A percentile compares a stretch with the other conserved stretches of the same genome.
These are phyloP conservation scores for Embiotoca jacksoni DNA, from an alignment of 2,113 vertebrate species.

Conservation along the genomic window DNA sequence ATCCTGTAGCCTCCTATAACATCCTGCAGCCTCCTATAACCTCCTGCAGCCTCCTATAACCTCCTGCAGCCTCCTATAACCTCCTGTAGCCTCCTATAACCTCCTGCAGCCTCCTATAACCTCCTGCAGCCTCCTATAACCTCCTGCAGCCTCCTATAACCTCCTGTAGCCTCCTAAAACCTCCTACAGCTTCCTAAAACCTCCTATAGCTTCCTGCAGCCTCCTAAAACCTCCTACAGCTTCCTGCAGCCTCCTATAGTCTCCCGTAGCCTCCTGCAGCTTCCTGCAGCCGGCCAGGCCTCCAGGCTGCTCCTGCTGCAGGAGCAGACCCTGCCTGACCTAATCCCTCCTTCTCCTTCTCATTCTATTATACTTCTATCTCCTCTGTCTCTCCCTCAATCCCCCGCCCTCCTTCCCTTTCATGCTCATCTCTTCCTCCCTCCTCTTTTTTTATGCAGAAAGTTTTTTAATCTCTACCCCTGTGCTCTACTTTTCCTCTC, in stretches of 20 bases:
- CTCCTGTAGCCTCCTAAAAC: no score
- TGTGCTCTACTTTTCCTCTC: conserved; percentile 77
- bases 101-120: no score
- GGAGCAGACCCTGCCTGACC: conserved; percentile 53
- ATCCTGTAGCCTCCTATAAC: no score
- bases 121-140: no score
- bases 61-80: conserved; percentile 28
- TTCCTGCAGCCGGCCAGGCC: conserved; percentile 40
- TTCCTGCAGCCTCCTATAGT: no score
- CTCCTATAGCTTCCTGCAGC: no score
- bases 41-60: background rate
- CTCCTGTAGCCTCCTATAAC: no score
- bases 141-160: no score
- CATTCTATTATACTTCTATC: conserved; percentile 59
- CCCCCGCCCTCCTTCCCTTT: conserved; percentile 29
- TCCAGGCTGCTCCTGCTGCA: conserved; percentile 28
- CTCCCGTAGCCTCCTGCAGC: background rate
- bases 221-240: no score
- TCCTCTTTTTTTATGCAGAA: conserved; percentile 69
- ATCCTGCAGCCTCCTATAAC: no score
- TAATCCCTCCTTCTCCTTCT: conserved; percentile 53
- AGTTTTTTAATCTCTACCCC: conserved; percentile 78
- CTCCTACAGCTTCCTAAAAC: no score
- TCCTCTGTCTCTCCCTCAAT: conserved; percentile 64
- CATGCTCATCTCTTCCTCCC: conserved; percentile 52